Conservation (phyloP, 1,140 invertebrate species). For the Cotesia chilonis region DNA sequence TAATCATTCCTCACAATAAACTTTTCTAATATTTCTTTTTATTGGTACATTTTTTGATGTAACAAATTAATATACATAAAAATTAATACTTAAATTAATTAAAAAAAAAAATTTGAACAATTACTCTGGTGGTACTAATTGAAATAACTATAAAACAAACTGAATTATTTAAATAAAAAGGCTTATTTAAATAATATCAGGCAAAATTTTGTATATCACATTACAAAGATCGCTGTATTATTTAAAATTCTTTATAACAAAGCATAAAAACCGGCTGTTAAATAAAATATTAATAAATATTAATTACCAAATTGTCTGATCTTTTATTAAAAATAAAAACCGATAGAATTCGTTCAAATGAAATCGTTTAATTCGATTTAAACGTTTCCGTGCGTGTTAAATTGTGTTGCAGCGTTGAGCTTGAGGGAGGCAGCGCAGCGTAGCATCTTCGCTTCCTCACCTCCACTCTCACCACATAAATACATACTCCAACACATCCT, state of each 20-base stretch:
- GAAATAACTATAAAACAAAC: too few species aligned
- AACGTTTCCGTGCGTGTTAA: conserved; percentile 64
- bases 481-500: conserved; percentile 30
- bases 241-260: too few species aligned
- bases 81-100: too few species aligned
- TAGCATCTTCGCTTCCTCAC: conserved; percentile 56
- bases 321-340: conserved; percentile 24
- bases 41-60: too few species aligned
- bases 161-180: not conserved
- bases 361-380: conserved; percentile 42
- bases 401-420: conserved; percentile 68
- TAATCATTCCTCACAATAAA: too few species aligned
- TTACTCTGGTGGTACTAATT: too few species aligned
- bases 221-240: too few species aligned
- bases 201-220: too few species aligned
- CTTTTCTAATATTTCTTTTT: too few species aligned
- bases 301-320: not conserved
- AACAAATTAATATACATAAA: too few species aligned
- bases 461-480: conserved; percentile 34
- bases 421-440: conserved; percentile 66
- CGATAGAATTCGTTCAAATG: not conserved
- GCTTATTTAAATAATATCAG: conserved; percentile 8
- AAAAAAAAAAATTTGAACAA: too few species aligned
- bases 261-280: too few species aligned
- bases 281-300: conserved; percentile 7